phyloP scores from a whole-genome alignment of 2,797 vertebrate genomes.

The Poeciliopsis gracilis region DNA sequence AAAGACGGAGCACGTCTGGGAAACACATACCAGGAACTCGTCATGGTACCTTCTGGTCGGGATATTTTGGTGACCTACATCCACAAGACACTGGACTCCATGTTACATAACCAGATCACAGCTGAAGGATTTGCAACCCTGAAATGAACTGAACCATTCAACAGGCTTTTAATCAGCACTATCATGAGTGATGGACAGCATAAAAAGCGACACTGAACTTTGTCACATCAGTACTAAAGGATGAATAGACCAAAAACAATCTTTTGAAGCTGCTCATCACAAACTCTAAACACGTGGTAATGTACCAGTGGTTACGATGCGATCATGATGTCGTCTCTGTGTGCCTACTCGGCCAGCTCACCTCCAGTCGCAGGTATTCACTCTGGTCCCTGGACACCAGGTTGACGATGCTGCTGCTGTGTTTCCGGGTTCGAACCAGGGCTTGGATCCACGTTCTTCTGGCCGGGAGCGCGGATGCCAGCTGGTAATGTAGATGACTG shows the following conservation, averaged over 20 bases:
- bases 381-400: conserved; percentile 83
- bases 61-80: neutral
- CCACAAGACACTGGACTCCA: neutral
- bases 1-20: neutral
- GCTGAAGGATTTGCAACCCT: neutral
- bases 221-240: neutral
- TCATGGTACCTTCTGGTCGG: neutral
- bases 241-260: neutral
- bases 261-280: neutral
- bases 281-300: neutral
- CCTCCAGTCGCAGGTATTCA: conserved; percentile 88
- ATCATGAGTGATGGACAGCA: neutral
- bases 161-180: neutral
- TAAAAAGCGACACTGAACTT: neutral
- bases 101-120: neutral
- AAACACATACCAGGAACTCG: neutral
- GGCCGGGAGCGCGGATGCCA: conserved; percentile 69
- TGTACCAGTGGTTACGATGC: neutral
- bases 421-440: conserved; percentile 88
- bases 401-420: conserved; percentile 80
- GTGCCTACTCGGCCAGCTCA: conserved; percentile 54
- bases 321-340: neutral
- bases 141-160: neutral
- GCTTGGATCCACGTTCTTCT: conserved; percentile 84
- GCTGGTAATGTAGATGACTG: conserved; percentile 84